These are phyloP conservation scores for Pardosa pseudoannulata DNA, from an alignment of 2,888 invertebrate species.

Conservation along the genomic window DNA sequence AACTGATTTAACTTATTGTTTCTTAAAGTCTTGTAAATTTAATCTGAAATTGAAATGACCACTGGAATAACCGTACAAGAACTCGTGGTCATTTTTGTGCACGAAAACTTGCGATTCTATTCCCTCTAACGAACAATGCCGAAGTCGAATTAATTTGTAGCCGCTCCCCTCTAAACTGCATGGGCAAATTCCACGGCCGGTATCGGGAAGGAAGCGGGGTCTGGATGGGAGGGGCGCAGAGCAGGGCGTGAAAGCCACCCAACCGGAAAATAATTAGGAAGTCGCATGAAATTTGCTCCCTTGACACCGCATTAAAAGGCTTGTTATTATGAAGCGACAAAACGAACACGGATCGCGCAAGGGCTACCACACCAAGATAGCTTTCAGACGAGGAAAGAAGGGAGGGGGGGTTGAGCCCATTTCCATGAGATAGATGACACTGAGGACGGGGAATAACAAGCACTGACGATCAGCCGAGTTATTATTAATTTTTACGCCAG, in stretches of 20 bases:
- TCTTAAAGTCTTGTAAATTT: too few species aligned
- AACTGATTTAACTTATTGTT: too few species aligned
- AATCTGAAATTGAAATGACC: too few species aligned
- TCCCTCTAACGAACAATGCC: too few species aligned
- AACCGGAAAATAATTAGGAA: constrained; percentile 72
- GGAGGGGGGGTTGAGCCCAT: too few species aligned
- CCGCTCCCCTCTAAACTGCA: background rate
- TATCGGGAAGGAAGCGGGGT: background rate
- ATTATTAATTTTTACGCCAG: constrained; percentile 67
- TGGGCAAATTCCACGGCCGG: background rate
- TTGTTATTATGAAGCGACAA: constrained; percentile 72
- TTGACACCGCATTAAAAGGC: constrained; percentile 72
- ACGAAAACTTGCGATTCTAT: too few species aligned
- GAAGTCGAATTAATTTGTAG: too few species aligned
- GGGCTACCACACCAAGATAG: constrained; percentile 56
- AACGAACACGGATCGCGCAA: constrained; percentile 62
- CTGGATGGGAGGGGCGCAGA: constrained; percentile 25
- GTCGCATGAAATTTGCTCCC: constrained; percentile 62
- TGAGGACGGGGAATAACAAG: constrained; percentile 47
- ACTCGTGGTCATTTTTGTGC: too few species aligned
- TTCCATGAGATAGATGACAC: background rate
- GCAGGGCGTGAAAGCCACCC: constrained; percentile 65
- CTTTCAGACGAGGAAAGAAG: too few species aligned
- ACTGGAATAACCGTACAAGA: too few species aligned
- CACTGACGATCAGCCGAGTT: constrained; percentile 31